These are phyloP conservation scores for Eilema caniola DNA, from an alignment of 2,888 invertebrate species.

Conservation along the genomic window DNA sequence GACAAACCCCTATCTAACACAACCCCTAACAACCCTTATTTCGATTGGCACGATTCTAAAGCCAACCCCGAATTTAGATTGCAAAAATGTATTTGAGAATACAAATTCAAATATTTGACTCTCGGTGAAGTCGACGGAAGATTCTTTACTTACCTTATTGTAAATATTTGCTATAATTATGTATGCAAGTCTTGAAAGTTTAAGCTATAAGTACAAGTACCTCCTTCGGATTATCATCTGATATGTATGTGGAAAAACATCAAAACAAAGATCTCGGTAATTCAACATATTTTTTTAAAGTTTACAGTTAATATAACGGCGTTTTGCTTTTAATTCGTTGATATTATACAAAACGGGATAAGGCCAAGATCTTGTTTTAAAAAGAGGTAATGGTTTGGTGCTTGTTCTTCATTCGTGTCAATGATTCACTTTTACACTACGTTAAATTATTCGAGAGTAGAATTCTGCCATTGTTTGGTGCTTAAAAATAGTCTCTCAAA, in stretches of 20 bases:
- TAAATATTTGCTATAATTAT: background rate
- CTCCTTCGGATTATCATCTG: background rate
- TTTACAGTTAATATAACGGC: constrained; percentile 1
- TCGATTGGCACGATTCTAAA: no score
- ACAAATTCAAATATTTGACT: background rate
- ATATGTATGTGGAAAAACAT: background rate
- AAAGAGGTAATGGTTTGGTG: no score
- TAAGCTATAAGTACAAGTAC: background rate
- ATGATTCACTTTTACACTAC: no score
- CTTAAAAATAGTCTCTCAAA: background rate
- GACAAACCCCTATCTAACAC: no score
- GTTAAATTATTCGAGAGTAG: no score
- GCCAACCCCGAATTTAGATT: no score
- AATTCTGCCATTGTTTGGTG: no score
- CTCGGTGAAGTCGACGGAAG: background rate
- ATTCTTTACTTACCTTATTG: background rate
- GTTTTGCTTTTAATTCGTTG: background rate
- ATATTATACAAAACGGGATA: background rate
- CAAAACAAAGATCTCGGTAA: background rate
- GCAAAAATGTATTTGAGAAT: no score
- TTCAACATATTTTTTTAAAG: background rate
- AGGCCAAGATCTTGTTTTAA: background rate
- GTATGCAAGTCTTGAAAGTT: background rate
- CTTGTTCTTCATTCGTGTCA: no score
- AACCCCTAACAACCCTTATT: no score